Evolutionary conservation across 2,113 vertebrate species (phyloP), one percentile per base, ranked within the genome.

Genomic region (Asarcornis scutulata): DNA sequence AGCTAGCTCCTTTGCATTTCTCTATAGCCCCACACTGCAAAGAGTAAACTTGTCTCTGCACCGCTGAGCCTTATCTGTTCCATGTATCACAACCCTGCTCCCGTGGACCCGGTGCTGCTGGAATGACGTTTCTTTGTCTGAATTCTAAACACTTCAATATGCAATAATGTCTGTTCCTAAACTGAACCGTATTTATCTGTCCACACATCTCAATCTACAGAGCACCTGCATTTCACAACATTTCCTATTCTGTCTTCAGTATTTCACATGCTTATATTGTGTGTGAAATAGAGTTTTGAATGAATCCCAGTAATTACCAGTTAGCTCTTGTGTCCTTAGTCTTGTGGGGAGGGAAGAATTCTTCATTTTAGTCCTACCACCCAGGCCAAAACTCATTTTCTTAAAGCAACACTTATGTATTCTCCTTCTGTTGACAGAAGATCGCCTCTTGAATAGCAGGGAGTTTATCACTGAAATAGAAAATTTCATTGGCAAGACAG

Each of bases 1-100:
- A 90, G 53, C 58, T 52, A 72, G 62, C 68, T 92, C 52, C 82
- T 91, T 71, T 71, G 89, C 89, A 90, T 88, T 74, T 87, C 69
- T 71, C 23, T 66, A 26, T 17, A 83, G 86, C 63, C 73, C 29
- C 68, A 46, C 69, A 10, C 72, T n/a, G 83, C 83, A 94, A 69
- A 87, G 56, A 84, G 69, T 32, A 29, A 7, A 32, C 55, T 42
- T 82, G 53, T 34, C 59, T 88, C 78, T 62, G 63, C 63, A 31
- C 44, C 1, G 0, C 72, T 86, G 53, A 91, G 71, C 63, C 55
- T 90, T 89, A 71, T 80, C 89, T 68, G 72, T 4, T 87, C 77
- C 34, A 34, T 53, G 42, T n/a, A 89, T 92, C 89, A 79, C 77
- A 60, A 5, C n/a, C 58, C 81, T 71, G 78, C 53, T 89, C 58